phyloP scores from a whole-genome alignment of 2,888 invertebrate genomes.

The Escarpia spicata region DNA sequence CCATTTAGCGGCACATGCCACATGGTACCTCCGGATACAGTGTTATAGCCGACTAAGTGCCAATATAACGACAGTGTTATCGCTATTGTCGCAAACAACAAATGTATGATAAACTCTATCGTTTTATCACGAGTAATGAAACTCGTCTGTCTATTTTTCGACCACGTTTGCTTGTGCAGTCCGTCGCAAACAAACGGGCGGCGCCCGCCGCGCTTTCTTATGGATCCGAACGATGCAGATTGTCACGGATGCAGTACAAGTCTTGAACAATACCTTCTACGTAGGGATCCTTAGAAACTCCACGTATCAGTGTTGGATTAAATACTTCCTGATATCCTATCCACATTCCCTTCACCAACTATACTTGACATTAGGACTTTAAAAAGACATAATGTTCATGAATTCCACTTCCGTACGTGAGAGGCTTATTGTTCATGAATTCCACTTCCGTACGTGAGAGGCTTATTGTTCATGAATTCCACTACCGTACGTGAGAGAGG shows the following conservation, averaged over 20 bases:
- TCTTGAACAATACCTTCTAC: not conserved
- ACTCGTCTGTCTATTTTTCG: not conserved
- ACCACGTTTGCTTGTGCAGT: not conserved
- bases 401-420: too few species aligned
- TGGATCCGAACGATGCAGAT: too few species aligned
- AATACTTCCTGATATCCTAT: not conserved
- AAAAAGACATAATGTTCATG: too few species aligned
- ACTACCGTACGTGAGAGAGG: not conserved
- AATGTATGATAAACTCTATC: not conserved
- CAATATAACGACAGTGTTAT: not conserved
- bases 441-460: not conserved
- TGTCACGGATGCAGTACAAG: too few species aligned
- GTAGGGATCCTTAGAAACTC: not conserved
- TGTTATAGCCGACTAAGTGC: not conserved
- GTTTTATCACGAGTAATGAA: not conserved
- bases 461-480: not conserved
- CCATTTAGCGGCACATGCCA: not conserved
- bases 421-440: not conserved
- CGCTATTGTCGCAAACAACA: not conserved
- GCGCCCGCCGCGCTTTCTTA: not conserved
- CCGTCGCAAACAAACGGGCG: not conserved
- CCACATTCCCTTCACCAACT: not conserved
- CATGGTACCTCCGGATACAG: not conserved
- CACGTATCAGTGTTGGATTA: not conserved
- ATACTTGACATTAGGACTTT: not conserved